Evolutionary conservation across 2,113 vertebrate genomes (phyloP), one percentile per base, ranked within the genome.

Genomic region (Hassar affinis): DNA sequence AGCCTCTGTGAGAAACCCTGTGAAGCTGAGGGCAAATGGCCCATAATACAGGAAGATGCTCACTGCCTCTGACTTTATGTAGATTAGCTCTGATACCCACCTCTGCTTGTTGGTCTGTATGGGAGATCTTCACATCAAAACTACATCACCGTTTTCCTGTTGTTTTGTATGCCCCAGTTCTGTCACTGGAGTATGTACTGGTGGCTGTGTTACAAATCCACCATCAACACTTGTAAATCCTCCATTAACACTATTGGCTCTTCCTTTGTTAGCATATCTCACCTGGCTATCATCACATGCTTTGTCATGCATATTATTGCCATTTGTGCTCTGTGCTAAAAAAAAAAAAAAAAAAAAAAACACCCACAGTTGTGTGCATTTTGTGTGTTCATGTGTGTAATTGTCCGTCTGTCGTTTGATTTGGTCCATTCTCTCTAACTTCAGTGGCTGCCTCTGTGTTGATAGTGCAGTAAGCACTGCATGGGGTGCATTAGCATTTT

Each of bases 401-500:
- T 90, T 81, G 79, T n/a, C 86, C 87, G 83, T 82, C 85, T 47
- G 85, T 85, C 90, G 89, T 93, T 92, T 92, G 88, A 92, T 92
- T 92, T 69, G 86, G 89, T 90, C 87, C 90, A 81, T 79, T 86
- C 89, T 91, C 87, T 87, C 89, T 79, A 61, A 92, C 59, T 62
- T 86, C 86, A 27, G 87, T 78, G 80, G 30, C 92, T 94, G 93
- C 85, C 86, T 93, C 90, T 91, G 80, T 91, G 92, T 90, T 92
- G 93, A 94, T 94, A 94, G 90, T 90, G 80, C 85, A 87, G 89
- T 87, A 90, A 90, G 80, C 89, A 2, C 92, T 78, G 79, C 91
- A 89, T 90, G 92, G 91, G 93, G 93, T 49, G 81, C 85, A 93
- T 93, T 93, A 93, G 92, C 92, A 93, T 93, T 92, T 85, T 84